Conservation (phyloP, 2,797 vertebrate genomes). For the Gila robusta region DNA sequence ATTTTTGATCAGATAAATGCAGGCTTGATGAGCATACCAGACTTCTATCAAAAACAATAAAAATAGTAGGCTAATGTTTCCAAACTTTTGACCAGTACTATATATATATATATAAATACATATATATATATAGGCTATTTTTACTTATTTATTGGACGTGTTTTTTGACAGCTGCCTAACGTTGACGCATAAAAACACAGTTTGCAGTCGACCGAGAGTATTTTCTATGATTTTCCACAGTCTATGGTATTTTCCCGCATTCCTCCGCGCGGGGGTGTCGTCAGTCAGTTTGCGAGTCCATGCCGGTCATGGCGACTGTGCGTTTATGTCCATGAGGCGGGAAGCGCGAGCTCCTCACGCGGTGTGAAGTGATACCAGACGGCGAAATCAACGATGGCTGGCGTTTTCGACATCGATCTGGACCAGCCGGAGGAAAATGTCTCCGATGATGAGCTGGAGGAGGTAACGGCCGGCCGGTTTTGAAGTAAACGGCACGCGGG, state of each 20-base stretch:
- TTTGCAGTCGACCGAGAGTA: not conserved
- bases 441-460: conserved; percentile 93
- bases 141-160: no score
- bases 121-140: no score
- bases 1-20: no score
- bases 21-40: no score
- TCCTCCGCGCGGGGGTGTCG: conserved; percentile 43
- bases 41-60: no score
- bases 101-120: no score
- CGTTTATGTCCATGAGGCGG: conserved; percentile 94
- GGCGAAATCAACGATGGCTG: conserved; percentile 88
- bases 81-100: no score
- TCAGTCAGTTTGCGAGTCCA: conserved; percentile 66
- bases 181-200: not conserved
- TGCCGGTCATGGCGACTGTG: conserved; percentile 87
- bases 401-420: conserved; percentile 97
- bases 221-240: no score
- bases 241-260: conserved; percentile 6
- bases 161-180: not conserved
- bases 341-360: conserved; percentile 73
- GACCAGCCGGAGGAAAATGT: conserved; percentile 95
- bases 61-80: no score
- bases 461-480: conserved; percentile 79
- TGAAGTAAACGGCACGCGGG: not conserved
- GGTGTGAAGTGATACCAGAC: conserved; percentile 72